Conservation (phyloP, 2,888 invertebrate species). For the Hedychridium roseum region DNA sequence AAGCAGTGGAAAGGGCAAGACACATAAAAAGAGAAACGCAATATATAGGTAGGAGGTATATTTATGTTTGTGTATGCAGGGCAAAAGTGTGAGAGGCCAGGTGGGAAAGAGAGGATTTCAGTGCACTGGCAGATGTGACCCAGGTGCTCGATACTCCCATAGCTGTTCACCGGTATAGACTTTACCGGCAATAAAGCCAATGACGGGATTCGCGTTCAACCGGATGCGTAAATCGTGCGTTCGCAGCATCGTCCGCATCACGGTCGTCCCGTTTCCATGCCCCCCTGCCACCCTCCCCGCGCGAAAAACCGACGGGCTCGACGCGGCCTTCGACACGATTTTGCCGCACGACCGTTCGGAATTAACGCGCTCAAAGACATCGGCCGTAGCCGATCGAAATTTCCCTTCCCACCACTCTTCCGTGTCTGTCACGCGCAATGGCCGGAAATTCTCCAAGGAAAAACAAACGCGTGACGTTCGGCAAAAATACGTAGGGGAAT, state of each 20-base stretch:
- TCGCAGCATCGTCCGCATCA: slow-evolving; percentile 38
- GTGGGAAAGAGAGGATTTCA: too few relatives aligned
- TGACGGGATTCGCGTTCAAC: slow-evolving; percentile 53
- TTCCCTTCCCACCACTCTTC: too few relatives aligned
- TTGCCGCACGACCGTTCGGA: slow-evolving; percentile 23
- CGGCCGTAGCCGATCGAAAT: slow-evolving; percentile 25
- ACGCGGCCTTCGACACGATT: slow-evolving; percentile 41
- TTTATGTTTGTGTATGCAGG: too few relatives aligned
- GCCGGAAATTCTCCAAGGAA: too few relatives aligned
- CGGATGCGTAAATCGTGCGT: slow-evolving; percentile 52
- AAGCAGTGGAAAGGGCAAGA: too few relatives aligned
- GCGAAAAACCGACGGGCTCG: slow-evolving; percentile 23
- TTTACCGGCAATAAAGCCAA: slow-evolving; percentile 59
- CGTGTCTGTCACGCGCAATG: too few relatives aligned
- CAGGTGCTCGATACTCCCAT: slow-evolving; percentile 49
- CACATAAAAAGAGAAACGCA: too few relatives aligned
- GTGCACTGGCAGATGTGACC: slow-evolving; percentile 53
- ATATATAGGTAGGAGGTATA: too few relatives aligned
- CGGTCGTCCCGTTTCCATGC: slow-evolving; percentile 3
- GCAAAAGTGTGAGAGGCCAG: too few relatives aligned
- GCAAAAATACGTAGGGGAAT: too few relatives aligned
- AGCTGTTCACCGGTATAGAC: slow-evolving; percentile 51
- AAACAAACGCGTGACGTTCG: too few relatives aligned
- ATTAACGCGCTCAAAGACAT: slow-evolving; percentile 40
- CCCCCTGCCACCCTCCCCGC: slow-evolving; percentile 18